These are phyloP conservation scores for Archips xylosteana DNA, from an alignment of 2,888 invertebrate genomes.

Conservation along the genomic window DNA sequence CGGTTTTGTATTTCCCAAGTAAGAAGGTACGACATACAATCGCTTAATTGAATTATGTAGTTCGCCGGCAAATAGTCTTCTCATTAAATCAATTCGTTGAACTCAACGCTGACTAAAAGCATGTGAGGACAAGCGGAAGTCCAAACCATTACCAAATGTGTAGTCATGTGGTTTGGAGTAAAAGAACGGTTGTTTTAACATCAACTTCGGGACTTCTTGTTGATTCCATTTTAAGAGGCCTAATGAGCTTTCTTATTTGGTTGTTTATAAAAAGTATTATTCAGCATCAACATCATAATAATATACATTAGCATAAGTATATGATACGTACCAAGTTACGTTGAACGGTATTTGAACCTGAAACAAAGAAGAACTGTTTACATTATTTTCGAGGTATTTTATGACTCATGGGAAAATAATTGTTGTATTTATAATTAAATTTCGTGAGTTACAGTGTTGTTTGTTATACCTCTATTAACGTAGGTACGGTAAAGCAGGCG, in stretches of 20 bases:
- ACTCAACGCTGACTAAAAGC: conserved; percentile 61
- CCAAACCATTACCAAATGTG: conserved; percentile 78
- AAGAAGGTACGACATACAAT: conserved; percentile 15
- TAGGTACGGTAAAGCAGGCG: conserved; percentile 2
- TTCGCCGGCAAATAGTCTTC: conserved; percentile 45
- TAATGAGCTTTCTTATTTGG: conserved; percentile 38
- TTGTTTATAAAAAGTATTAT: conserved; percentile 27
- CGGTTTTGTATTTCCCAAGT: conserved; percentile 10
- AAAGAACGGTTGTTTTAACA: conserved; percentile 50
- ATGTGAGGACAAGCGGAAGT: conserved; percentile 70
- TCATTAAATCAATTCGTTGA: conserved; percentile 77
- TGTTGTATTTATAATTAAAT: not conserved
- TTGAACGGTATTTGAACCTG: not conserved
- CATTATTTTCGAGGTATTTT: not conserved
- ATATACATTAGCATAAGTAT: not conserved
- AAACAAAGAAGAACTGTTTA: not conserved
- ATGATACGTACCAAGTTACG: not conserved
- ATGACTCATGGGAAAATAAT: not conserved
- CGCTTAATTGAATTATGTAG: conserved; percentile 27
- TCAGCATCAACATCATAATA: conserved; percentile 17
- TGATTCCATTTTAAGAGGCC: conserved; percentile 37
- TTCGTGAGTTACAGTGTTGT: conserved; percentile 8
- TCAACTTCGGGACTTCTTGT: conserved; percentile 34
- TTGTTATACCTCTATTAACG: conserved; percentile 6
- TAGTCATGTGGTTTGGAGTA: conserved; percentile 60